Evolutionary conservation across 2,888 invertebrate species (phyloP), one percentile per base, ranked within the genome.

Genomic region (Iphiclides podalirius): DNA sequence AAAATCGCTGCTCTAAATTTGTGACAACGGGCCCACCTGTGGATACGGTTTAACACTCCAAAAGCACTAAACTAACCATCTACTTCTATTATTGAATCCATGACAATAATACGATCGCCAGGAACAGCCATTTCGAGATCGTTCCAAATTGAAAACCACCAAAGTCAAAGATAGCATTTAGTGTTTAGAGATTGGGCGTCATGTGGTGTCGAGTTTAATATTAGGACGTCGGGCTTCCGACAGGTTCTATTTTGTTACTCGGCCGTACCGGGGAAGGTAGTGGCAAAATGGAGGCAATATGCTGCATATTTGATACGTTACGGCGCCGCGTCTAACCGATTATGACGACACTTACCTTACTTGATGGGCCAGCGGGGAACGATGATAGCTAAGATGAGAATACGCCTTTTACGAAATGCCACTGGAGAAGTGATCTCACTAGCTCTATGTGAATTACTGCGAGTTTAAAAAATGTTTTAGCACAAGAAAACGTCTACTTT

Each of bases 291-390:
- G 41, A 41, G 35, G 59, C 73, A 72, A 63, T 61, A 60, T 65
- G 67, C 65, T 86, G 75, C 80, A 84, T 86, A 84, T 85, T 85
- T 84, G 75, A 85, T 86, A 70, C 58, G 64, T 15, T 31, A n/a
- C 26, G 36, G 35, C 47, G 70, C 68, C n/a, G 69, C 72, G 74
- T 80, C 71, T n/a, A n/a, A 72, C 77, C 71, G 72, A 80, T 82
- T 82, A 61, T 55, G 55, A 52, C 52, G 53, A 53, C 66, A 63
- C 70, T 80, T 76, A 75, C 67, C 68, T 72, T 73, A 75, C 73
- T 74, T 72, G 66, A 66, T 67, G 40, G 20, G 31, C 33, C 47
- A 15, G 13, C n/a, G 4, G 36, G 31, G 41, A 42, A 20, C 16
- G 35, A 31, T 37, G 38, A 44, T 42, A 15, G 33, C 33, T 33